These are phyloP conservation scores for Euproctis similis DNA, from an alignment of 2,888 invertebrate species.

Conservation along the genomic window DNA sequence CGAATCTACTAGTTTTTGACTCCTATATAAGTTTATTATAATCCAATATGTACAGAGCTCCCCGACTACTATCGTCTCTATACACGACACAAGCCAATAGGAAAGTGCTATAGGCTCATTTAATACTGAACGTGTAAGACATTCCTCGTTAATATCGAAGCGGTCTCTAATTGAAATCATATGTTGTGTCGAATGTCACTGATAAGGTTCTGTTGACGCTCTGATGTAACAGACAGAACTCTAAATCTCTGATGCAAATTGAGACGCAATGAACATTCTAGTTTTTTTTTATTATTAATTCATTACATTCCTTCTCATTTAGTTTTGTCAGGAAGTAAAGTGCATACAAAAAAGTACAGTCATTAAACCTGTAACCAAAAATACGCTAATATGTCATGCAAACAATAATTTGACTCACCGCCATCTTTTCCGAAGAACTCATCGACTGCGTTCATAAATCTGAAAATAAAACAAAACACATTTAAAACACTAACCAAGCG, in stretches of 20 bases:
- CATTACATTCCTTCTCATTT: neutral
- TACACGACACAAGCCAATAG: constrained; percentile 19
- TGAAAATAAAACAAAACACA: constrained; percentile 46
- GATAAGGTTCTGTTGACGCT: constrained; percentile 55
- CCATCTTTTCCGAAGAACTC: constrained; percentile 50
- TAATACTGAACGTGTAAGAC: constrained; percentile 44
- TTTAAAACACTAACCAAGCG: no score
- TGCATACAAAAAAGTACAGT: no score
- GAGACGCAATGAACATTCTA: constrained; percentile 28
- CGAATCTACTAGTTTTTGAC: constrained; percentile 63
- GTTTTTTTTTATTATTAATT: constrained; percentile 5
- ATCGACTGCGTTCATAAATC: constrained; percentile 60
- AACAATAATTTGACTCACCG: constrained; percentile 56
- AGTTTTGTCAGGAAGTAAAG: no score
- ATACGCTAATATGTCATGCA: constrained; percentile 36
- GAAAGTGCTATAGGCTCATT: constrained; percentile 37
- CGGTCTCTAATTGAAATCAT: constrained; percentile 72
- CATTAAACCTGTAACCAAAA: constrained; percentile 35
- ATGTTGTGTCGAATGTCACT: constrained; percentile 61
- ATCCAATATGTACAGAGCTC: constrained; percentile 48
- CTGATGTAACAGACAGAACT: constrained; percentile 33
- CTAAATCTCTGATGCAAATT: constrained; percentile 44
- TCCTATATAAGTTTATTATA: constrained; percentile 49
- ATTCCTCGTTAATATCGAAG: constrained; percentile 61
- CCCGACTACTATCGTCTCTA: constrained; percentile 22